These are phyloP conservation scores for Teinopalpus imperialis DNA, from an alignment of 2,888 invertebrate genomes.

Conservation along the genomic window DNA sequence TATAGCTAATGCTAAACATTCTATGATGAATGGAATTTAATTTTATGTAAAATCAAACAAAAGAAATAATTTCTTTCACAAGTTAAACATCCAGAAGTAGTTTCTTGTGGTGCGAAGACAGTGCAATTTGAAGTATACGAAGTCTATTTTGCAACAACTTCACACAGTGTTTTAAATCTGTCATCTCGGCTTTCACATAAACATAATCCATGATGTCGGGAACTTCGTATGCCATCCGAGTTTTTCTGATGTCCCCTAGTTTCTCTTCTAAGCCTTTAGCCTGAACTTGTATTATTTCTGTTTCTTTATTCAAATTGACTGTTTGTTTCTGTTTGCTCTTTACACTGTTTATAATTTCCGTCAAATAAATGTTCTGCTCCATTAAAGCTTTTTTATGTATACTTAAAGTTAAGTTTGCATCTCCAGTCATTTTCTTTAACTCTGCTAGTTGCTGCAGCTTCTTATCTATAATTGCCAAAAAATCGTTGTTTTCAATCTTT, in stretches of 20 bases:
- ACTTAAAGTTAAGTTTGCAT: conserved; percentile 79
- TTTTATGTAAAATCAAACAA: too few species aligned
- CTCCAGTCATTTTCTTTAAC: conserved; percentile 82
- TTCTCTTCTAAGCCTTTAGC: conserved; percentile 57
- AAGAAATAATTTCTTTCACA: too few species aligned
- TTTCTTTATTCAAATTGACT: conserved; percentile 63
- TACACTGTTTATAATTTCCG: conserved; percentile 61
- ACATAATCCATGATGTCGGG: conserved; percentile 84
- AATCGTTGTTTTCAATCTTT: conserved; percentile 82
- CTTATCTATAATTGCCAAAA: conserved; percentile 73
- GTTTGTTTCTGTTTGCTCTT: conserved; percentile 60
- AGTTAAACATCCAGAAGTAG: too few species aligned
- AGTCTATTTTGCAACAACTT: conserved; percentile 58
- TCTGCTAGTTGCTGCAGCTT: conserved; percentile 77
- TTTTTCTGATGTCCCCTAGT: conserved; percentile 56
- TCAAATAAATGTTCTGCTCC: conserved; percentile 70
- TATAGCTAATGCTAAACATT: too few species aligned
- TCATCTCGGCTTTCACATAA: conserved; percentile 69
- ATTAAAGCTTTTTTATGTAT: conserved; percentile 80
- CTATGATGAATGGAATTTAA: too few species aligned
- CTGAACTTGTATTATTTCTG: conserved; percentile 54
- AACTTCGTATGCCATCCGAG: conserved; percentile 68
- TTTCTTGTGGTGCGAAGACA: conserved; percentile 55
- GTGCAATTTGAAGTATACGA: conserved; percentile 61
- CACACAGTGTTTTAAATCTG: conserved; percentile 64